A percentile compares a stretch with the other conserved stretches of the same genome.
Evolutionary conservation across 2,797 vertebrate genomes (phyloP).

Genomic region (Darevskia nairensis): DNA sequence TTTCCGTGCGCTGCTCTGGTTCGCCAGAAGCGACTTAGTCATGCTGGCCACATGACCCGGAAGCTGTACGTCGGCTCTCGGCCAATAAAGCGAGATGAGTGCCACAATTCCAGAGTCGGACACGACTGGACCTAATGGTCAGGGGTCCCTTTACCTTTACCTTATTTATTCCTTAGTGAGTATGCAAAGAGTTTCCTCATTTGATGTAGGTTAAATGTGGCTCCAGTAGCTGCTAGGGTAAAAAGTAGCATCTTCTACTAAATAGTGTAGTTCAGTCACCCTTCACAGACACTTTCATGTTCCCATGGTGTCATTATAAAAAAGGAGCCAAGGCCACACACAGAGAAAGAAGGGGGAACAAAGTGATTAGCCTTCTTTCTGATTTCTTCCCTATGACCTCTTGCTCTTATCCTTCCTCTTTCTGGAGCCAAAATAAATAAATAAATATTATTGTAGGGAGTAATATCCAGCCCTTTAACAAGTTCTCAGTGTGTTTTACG

Average conservation of each 20-base stretch:
- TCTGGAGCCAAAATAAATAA: neutral
- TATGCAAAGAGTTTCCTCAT: neutral
- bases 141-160: too few relatives aligned
- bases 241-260: neutral
- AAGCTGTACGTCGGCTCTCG: too few relatives aligned
- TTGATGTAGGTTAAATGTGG: too few relatives aligned
- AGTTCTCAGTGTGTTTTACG: neutral
- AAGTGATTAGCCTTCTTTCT: neutral
- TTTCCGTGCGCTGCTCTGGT: too few relatives aligned
- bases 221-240: neutral
- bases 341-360: neutral
- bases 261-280: too few relatives aligned
- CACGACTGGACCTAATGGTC: too few relatives aligned
- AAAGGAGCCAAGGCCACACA: neutral
- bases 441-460: neutral
- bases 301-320: neutral
- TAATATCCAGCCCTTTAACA: neutral
- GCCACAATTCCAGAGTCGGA: too few relatives aligned
- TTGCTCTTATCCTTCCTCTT: neutral
- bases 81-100: too few relatives aligned
- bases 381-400: neutral
- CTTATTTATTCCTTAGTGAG: too few relatives aligned
- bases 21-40: too few relatives aligned
- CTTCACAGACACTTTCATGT: too few relatives aligned
- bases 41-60: too few relatives aligned